These are phyloP conservation scores for Platalea minor DNA, from an alignment of 2,797 vertebrate genomes.

Conservation along the genomic window DNA sequence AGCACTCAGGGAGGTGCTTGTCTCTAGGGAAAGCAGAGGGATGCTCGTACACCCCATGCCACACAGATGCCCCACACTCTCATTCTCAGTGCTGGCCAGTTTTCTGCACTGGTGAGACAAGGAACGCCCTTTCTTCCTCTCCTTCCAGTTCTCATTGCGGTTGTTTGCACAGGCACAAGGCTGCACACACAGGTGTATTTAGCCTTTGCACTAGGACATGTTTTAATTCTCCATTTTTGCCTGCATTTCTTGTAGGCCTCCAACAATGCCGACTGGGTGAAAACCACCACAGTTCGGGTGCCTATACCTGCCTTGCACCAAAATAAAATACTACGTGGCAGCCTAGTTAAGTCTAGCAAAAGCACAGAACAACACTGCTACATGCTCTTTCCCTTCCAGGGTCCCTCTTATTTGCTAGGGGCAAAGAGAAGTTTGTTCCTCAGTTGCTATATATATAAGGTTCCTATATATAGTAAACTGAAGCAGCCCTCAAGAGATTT, in stretches of 20 bases:
- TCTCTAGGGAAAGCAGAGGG: not conserved
- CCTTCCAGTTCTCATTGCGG: rapidly evolving
- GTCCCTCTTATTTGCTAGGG: not conserved
- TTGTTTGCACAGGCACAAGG: not conserved
- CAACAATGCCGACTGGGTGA: not conserved
- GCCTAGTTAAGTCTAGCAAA: not conserved
- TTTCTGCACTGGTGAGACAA: not conserved
- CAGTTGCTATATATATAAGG: not conserved
- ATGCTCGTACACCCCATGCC: not conserved
- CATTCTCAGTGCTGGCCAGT: not conserved
- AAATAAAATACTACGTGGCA: not conserved
- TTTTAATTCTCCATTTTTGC: not conserved
- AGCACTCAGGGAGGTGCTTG: not conserved
- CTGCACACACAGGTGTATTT: not conserved
- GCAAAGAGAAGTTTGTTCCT: not conserved
- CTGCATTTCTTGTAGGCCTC: not conserved
- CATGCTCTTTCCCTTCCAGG: not conserved
- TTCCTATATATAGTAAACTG: not conserved
- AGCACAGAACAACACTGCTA: not conserved
- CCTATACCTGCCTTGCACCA: not conserved
- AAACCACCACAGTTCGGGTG: not conserved
- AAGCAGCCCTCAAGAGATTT: not conserved
- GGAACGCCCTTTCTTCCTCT: not conserved
- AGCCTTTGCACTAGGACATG: not conserved
- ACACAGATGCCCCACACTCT: not conserved